Base-by-base conservation (phyloP, 92 coral and sea anemone genomes). In the Pocillopora meandrina region DNA sequence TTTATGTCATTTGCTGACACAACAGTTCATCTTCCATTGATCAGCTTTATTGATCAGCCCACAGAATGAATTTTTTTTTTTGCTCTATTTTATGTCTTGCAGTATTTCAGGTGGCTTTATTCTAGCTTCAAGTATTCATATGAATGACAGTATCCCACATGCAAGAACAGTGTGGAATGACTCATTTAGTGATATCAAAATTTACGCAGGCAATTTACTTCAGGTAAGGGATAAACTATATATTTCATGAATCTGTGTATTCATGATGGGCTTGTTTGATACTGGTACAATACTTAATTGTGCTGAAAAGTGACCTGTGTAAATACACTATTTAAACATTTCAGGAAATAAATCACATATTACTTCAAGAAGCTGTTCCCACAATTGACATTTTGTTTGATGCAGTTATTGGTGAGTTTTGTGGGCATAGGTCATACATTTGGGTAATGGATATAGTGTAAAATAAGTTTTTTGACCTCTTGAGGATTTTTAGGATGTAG, bases 101-200 rank as follows among this genome's bases (percentile, higher is more conserved):
- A 93, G 97, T 23, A 49, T 86, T 81, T 89, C 91, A 72, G 86
- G 90, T 35, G 56, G 90, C 74, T 86, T 93, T 21, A 81, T 93
- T 21, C 70, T 93, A 58, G 90, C 72, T 1, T 93, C 97, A 34
- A 83, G 93, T 74, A 74, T 81, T 68, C 60, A 78, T 72, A 93
- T 93, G 97, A 75, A 76, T 15, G 71, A 76, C 68, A 91, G 93
- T 78, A 34, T 93, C 31, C 90, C 90, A 34, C 82, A 71, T 63
- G 83, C 89, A 72, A 92, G 81, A 52, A 67, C 77, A 21, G 88
- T 90, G 15, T 71, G 90, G 61, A 66, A 75, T 34, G 77, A 89
- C 71, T 90, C 86, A 34, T 91, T 93, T 87, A 90, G 90, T 72
- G 97, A 93, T 61, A 59, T 91, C 13, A 5, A 74, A 26, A 89